Percentiles rank a stretch among this genome's conserved stretches.
phyloP scores from a whole-genome alignment of 2,888 invertebrate genomes.

The Yponomeuta malinellus region DNA sequence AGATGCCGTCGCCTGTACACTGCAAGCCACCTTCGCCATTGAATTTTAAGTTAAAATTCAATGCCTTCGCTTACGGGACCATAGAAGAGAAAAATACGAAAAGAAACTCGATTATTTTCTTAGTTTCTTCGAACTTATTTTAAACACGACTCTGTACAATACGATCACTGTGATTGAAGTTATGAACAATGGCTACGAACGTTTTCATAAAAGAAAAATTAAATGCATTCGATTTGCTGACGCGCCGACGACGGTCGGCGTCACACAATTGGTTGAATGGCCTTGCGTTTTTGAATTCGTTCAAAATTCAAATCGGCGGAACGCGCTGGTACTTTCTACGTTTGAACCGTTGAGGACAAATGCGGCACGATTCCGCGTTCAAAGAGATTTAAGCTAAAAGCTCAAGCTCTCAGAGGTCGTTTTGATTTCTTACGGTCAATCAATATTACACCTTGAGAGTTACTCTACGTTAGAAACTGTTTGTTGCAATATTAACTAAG shows the following conservation, averaged over 20 bases:
- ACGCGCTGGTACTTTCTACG: constrained; percentile 7
- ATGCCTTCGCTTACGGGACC: too few relatives aligned
- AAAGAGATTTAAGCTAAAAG: neutral
- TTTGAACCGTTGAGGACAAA: constrained; percentile 1
- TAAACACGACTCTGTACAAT: too few relatives aligned
- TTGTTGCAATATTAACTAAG: neutral
- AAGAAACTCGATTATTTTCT: too few relatives aligned
- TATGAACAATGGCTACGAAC: neutral
- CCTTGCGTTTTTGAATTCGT: constrained; percentile 6
- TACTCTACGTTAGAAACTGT: neutral
- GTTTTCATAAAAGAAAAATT: neutral
- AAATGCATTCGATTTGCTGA: neutral
- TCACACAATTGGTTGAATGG: neutral
- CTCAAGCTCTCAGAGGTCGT: neutral
- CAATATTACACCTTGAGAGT: neutral
- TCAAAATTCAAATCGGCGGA: neutral
- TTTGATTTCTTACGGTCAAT: neutral
- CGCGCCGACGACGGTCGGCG: neutral
- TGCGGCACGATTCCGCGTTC: constrained; percentile 6
- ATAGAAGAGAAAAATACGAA: too few relatives aligned
- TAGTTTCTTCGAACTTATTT: too few relatives aligned
- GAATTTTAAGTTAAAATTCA: too few relatives aligned
- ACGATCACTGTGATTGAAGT: neutral
- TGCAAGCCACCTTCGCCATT: too few relatives aligned
- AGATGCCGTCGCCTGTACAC: too few relatives aligned